phyloP scores from a whole-genome alignment of 2,888 invertebrate genomes.

The Metopia argyrocephala region DNA sequence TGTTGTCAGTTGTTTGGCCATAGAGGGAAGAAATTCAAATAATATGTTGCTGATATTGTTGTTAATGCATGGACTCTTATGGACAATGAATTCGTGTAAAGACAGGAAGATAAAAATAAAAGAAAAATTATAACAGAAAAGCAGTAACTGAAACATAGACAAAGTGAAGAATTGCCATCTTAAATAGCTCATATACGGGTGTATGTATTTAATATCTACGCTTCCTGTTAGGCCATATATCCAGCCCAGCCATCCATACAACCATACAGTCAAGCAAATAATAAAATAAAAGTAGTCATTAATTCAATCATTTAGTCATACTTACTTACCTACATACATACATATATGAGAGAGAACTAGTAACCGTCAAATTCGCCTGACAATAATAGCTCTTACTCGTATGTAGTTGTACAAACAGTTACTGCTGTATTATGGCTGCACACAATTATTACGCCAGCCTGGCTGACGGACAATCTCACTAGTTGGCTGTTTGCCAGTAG shows the following conservation, averaged over 20 bases:
- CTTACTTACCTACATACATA: background rate
- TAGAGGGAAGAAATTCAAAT: constrained; percentile 35
- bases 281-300: constrained; percentile 30
- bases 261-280: constrained; percentile 10
- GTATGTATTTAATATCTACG: constrained; percentile 25
- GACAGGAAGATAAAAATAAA: constrained; percentile 10
- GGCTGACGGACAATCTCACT: constrained; percentile 9
- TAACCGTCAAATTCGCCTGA: constrained; percentile 18
- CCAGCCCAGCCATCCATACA: background rate
- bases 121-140: background rate
- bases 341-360: background rate
- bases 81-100: constrained; percentile 29
- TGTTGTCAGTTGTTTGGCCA: constrained; percentile 21
- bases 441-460: constrained; percentile 36
- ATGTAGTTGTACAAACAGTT: background rate
- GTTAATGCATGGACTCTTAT: constrained; percentile 33
- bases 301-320: constrained; percentile 36
- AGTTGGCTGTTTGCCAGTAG: constrained; percentile 26
- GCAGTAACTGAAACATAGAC: constrained; percentile 5
- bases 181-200: constrained; percentile 59
- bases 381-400: constrained; percentile 10
- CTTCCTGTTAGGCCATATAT: constrained; percentile 54
- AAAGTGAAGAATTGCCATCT: constrained; percentile 43
- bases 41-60: background rate
- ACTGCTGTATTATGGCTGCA: constrained; percentile 11